Percentiles rank a stretch among this genome's conserved stretches.
These are phyloP conservation scores for Heterocephalus glaber DNA, from an alignment of 2,113 vertebrate genomes.

Conservation along the genomic window DNA sequence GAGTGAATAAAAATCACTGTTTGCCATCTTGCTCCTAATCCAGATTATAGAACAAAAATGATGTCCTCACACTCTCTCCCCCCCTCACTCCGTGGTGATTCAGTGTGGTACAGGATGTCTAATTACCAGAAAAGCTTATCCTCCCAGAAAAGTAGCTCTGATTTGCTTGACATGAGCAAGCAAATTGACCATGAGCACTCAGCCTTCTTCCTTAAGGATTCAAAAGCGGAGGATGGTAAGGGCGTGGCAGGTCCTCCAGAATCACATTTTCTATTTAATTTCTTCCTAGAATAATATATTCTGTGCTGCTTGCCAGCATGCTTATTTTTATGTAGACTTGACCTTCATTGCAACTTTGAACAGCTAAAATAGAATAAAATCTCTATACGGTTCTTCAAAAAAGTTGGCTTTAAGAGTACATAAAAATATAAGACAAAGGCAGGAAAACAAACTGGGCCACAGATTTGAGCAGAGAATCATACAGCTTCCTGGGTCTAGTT, in stretches of 20 bases:
- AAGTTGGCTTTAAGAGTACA: slow-evolving; percentile 61
- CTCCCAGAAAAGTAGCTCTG: slow-evolving; percentile 40
- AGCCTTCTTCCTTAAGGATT: slow-evolving; percentile 61
- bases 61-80: neutral
- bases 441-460: slow-evolving; percentile 63
- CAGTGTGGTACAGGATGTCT: neutral
- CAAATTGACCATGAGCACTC: neutral
- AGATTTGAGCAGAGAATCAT: neutral
- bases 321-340: slow-evolving; percentile 62
- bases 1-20: neutral
- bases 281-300: slow-evolving; percentile 60
- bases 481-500: slow-evolving; percentile 42
- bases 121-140: slow-evolving; percentile 38
- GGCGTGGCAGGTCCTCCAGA: neutral
- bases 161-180: slow-evolving; percentile 37
- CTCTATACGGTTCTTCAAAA: slow-evolving; percentile 65
- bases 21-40: neutral
- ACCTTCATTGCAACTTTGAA: slow-evolving; percentile 52
- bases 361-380: slow-evolving; percentile 66
- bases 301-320: slow-evolving; percentile 53
- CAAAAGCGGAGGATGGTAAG: slow-evolving; percentile 51
- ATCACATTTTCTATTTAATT: slow-evolving; percentile 45
- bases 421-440: slow-evolving; percentile 69
- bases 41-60: neutral
- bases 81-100: neutral